Base-by-base conservation (phyloP, 2,888 invertebrate species). In the Cataglyphis cursor region DNA sequence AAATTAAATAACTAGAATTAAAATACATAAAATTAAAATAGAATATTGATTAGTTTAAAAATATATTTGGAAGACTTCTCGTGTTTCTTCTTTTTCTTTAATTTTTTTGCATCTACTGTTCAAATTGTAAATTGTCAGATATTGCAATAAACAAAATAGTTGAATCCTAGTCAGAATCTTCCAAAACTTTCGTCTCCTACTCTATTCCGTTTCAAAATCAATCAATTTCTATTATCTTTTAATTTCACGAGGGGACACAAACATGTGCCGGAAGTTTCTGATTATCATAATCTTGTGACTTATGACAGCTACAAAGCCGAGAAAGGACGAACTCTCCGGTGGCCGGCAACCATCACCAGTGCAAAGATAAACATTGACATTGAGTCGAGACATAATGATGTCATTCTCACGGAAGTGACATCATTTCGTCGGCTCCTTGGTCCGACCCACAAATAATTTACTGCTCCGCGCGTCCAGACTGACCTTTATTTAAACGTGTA, bases 371-470 rank as follows among this genome's bases (percentile, higher is more conserved):
- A 64, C 76, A 70, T 44, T 81, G 91, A 85, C 92, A 89, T 91
- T 90, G 92, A 88, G 84, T 81, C 82, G 61, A 81, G 35, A 12
- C 57, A 31, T 44, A 59, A 72, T 88, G 87, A 88, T 89, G 92
- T 90, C 89, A 87, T 84, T 85, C 82, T 73, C 85, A 61, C 90
- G 91, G 91, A 92, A 92, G 87, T 92, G 91, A 88, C 92, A 87
- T 92, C 92, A 92, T 65, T 85, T 83, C 1, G 80, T 80, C 78
- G 68, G 72, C 70, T 62, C 76, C 62, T 82, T 82, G 73, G 84
- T 85, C 82, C 81, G 72, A 87, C 41, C 84, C 82, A 87, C 88
- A 81, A 88, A 90, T 88, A 87, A 89, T 90, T 84, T 85, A 62
- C 74, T 44, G 88, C 73, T 84, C 62, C 51, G n/a, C n/a, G n/a